Conservation (phyloP, 64 coral and sea anemone species). For the Actinia equina region DNA sequence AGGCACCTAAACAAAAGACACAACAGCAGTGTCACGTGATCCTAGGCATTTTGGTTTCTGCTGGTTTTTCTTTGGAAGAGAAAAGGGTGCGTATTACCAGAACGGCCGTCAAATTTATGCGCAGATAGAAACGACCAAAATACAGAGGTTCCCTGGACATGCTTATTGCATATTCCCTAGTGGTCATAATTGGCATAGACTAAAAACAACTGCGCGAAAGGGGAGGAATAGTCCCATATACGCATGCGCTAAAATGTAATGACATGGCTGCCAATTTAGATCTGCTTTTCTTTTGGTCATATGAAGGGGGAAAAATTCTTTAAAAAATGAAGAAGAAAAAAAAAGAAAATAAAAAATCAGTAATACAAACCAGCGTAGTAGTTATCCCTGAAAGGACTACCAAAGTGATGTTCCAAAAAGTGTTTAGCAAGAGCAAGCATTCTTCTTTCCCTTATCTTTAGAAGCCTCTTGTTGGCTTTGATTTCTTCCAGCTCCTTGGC, state of each 20-base stretch:
- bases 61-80: too few relatives aligned
- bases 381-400: conserved; percentile 34
- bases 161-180: too few relatives aligned
- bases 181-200: too few relatives aligned
- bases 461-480: conserved; percentile 1
- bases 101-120: not conserved
- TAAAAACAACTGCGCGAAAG: too few relatives aligned
- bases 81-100: too few relatives aligned
- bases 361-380: conserved; percentile 37
- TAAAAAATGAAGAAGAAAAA: not conserved
- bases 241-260: too few relatives aligned
- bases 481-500: conserved; percentile 21
- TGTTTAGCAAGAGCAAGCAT: conserved; percentile 39
- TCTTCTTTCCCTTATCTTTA: conserved; percentile 31
- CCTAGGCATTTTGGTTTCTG: not conserved
- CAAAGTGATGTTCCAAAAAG: conserved; percentile 47
- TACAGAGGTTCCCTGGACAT: too few relatives aligned
- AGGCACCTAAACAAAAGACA: conserved; percentile 18
- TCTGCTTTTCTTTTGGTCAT: too few relatives aligned
- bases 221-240: too few relatives aligned
- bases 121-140: too few relatives aligned
- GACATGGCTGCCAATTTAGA: too few relatives aligned
- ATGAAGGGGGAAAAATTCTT: not conserved
- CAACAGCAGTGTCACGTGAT: too few relatives aligned
- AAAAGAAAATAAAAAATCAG: not conserved